Evolutionary conservation across 2,797 vertebrate genomes (phyloP).

Genomic region (Odontamblyopus rebecca): DNA sequence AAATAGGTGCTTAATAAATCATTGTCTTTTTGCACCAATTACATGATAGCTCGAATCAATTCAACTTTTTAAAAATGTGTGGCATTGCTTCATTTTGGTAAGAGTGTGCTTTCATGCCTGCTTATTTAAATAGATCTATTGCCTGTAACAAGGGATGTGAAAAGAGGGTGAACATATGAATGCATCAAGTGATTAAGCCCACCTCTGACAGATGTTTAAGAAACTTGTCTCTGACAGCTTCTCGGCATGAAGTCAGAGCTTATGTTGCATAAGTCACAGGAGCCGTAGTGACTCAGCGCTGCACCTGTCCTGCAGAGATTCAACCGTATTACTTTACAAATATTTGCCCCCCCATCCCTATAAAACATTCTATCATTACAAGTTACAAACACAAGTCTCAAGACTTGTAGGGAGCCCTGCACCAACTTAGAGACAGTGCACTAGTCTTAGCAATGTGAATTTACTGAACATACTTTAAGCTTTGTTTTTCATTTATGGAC

Average conservation of each 20-base stretch:
- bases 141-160: too few relatives aligned
- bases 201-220: conserved; percentile 27
- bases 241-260: conserved; percentile 51
- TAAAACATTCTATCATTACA: conserved; percentile 2
- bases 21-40: too few relatives aligned
- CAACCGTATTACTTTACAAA: conserved; percentile 36
- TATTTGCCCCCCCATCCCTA: conserved; percentile 12
- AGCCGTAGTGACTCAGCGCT: conserved; percentile 80
- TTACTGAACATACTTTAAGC: too few relatives aligned
- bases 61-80: neutral
- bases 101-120: neutral
- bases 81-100: neutral
- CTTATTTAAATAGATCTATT: too few relatives aligned
- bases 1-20: too few relatives aligned
- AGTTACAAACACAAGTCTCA: conserved; percentile 1
- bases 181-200: neutral
- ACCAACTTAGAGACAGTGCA: neutral
- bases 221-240: conserved; percentile 36
- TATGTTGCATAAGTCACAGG: conserved; percentile 75
- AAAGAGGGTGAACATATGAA: neutral
- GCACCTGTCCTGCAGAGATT: conserved; percentile 74
- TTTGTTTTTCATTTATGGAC: too few relatives aligned
- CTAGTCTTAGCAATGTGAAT: too few relatives aligned
- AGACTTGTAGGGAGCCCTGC: neutral
- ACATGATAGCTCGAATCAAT: too few relatives aligned